Conservation (phyloP, 2,113 vertebrate genomes). For the Dasyprocta punctata region DNA sequence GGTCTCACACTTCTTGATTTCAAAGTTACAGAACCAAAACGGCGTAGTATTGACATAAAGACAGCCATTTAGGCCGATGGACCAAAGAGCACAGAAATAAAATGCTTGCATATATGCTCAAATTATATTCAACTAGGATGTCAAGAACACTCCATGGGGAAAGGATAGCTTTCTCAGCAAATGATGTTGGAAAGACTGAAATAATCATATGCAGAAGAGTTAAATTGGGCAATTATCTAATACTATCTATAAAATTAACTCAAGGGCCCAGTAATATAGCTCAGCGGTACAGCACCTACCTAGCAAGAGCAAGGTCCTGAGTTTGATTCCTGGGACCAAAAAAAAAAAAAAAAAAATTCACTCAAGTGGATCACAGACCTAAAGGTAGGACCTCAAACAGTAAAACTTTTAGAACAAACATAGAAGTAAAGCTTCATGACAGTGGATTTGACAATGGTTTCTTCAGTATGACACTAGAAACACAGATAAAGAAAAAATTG, state of each 20-base stretch:
- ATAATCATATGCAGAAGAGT: background rate
- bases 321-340: too few species aligned
- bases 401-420: conserved; percentile 13
- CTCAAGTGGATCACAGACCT: background rate
- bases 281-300: too few species aligned
- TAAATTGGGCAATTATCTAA: background rate
- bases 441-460: background rate
- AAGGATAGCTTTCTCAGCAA: background rate
- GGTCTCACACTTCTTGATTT: background rate
- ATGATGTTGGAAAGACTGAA: background rate
- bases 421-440: background rate
- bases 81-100: background rate
- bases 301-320: too few species aligned
- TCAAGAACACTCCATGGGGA: background rate
- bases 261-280: too few species aligned
- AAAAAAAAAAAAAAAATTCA: background rate
- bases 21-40: conserved; percentile 18
- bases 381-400: background rate
- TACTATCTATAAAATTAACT: background rate
- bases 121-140: background rate
- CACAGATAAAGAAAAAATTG: background rate
- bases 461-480: background rate
- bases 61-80: background rate
- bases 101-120: background rate
- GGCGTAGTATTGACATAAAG: background rate